These are phyloP conservation scores for Formicarius rufipectus DNA, from an alignment of 2,113 vertebrate genomes.

Conservation along the genomic window DNA sequence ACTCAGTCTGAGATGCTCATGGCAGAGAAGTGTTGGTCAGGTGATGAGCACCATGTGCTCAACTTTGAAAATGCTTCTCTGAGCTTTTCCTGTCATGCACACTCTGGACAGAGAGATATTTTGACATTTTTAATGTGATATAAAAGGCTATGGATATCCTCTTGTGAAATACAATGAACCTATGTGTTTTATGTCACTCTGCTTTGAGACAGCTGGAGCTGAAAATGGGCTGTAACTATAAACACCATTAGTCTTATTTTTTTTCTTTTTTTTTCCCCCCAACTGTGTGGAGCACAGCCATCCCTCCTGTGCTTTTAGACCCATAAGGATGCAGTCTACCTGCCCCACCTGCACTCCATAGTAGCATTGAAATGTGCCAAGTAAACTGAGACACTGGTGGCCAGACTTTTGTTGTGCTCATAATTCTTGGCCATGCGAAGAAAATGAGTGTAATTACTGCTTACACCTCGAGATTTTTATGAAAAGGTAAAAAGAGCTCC, in stretches of 20 bases:
- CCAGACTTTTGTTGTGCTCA: background rate
- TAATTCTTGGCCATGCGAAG: background rate
- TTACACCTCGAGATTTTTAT: background rate
- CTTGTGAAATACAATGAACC: slow-evolving; percentile 24
- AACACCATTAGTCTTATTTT: slow-evolving; percentile 19
- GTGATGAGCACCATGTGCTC: background rate
- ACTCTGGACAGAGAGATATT: background rate
- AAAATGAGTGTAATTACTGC: background rate
- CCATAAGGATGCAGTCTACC: rapidly evolving
- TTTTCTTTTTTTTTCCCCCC: too few species aligned
- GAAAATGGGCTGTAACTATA: slow-evolving; percentile 17
- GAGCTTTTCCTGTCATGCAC: background rate
- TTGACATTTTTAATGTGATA: slow-evolving; percentile 43
- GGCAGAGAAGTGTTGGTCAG: background rate
- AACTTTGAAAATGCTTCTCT: background rate
- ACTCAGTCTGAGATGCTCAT: background rate
- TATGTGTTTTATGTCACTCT: slow-evolving; percentile 54
- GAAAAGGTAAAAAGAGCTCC: background rate
- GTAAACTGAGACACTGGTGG: background rate
- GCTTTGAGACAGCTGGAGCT: slow-evolving; percentile 45
- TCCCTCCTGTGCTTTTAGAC: background rate
- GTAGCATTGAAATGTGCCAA: background rate
- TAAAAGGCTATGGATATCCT: slow-evolving; percentile 32
- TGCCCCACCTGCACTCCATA: background rate
- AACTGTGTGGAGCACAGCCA: background rate